These are phyloP conservation scores for Heterodera filipjevi DNA, from an alignment of 2,888 invertebrate species.

Conservation along the genomic window DNA sequence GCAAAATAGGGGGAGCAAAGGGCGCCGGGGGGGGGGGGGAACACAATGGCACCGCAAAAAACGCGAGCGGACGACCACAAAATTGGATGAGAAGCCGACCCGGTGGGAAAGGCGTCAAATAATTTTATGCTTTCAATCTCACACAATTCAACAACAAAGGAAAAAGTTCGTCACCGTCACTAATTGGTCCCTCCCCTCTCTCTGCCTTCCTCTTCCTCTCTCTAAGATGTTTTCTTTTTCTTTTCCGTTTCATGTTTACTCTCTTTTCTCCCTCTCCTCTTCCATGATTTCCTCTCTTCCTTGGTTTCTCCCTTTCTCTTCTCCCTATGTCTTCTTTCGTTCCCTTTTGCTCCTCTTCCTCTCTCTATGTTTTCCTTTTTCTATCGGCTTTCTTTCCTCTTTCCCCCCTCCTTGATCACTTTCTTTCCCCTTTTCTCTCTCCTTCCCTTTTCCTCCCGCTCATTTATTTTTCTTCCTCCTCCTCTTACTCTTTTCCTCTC, in stretches of 20 bases:
- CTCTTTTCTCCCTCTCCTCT: too few relatives aligned
- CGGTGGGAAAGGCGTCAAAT: background rate
- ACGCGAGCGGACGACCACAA: background rate
- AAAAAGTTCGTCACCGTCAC: too few relatives aligned
- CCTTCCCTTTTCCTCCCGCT: too few relatives aligned
- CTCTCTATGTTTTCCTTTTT: background rate
- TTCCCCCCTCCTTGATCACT: background rate
- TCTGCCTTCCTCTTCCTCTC: background rate
- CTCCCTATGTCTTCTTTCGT: background rate
- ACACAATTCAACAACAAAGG: background rate
- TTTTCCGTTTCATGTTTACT: too few relatives aligned
- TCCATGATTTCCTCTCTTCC: too few relatives aligned
- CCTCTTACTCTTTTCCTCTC: too few relatives aligned
- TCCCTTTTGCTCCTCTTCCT: background rate
- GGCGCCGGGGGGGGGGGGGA: background rate
- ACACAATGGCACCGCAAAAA: slow-evolving; percentile 8
- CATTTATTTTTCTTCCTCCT: slow-evolving; percentile 7
- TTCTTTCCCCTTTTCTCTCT: background rate
- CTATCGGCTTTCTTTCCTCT: background rate
- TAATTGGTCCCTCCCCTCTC: background rate
- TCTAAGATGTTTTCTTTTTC: too few relatives aligned
- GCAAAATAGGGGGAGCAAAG: background rate
- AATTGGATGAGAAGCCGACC: background rate
- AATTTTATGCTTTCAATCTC: background rate
- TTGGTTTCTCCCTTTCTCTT: background rate